Base-by-base conservation (phyloP, 2,888 invertebrate species). In the Drosophila borborema region DNA sequence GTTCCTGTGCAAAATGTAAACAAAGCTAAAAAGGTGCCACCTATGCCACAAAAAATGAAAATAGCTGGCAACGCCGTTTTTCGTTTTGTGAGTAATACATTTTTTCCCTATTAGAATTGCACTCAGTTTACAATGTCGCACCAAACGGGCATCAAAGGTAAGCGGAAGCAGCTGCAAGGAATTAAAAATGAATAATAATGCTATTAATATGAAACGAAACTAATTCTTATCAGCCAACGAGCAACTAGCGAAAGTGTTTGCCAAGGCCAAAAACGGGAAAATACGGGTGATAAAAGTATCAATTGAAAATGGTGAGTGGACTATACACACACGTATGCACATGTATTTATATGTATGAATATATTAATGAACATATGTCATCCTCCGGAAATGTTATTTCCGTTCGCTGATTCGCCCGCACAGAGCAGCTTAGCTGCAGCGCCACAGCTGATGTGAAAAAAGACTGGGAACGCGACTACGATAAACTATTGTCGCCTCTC, bases 111-210 rank as follows among this genome's bases (percentile, higher is more conserved):
- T 51, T 36, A 36, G 51, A 34, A 36, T 20, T 51, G 38, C 51
- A 34, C 77, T 61, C 45, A 63, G 49, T 65, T 62, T 56, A 65
- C 28, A 56, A 97, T 97, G 97, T 97, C 97, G 91, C 97, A 97
- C 92, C 97, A 97, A 94, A 97, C 97, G 18, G 97, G 97, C 92
- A 97, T 98, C 82, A 96, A 96, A 95, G 97, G 97, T 97, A 94
- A 72, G 75, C 10, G n/a, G 28, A 9, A 2, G 16, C 7, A 14
- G 8, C 1, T 1, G 3, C 14, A 43, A 7, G 5, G n/a, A 59
- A 0, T 1, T 1, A 14, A 16, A 16, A 34, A 7, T 1, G 9
- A 46, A 45, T 0, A 36, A 49, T 7, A 0, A 69, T 5, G 14
- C 4, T 1, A 16, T 8, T 36, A 3, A 3, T 55, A 9, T 40